A percentile compares a stretch with the other conserved stretches of the same genome.
phyloP scores from a whole-genome alignment of 2,888 invertebrate genomes.

The Hoplodrina ambigua region DNA sequence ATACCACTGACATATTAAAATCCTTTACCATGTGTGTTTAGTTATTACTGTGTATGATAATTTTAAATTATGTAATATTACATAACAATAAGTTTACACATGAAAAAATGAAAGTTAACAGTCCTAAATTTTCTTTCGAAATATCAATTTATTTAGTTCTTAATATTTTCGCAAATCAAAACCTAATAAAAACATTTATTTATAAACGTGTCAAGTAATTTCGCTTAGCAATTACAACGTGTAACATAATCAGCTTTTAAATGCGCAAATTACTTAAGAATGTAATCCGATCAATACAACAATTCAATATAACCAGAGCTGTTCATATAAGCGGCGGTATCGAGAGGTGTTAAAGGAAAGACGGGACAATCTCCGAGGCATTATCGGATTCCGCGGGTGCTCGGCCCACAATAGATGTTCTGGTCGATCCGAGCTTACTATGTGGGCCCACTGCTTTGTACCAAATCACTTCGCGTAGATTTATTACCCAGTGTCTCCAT shows the following conservation, averaged over 20 bases:
- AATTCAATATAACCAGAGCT: constrained; percentile 70
- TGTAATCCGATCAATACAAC: constrained; percentile 64
- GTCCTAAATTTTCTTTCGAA: too few species aligned
- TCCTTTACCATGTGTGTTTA: constrained; percentile 71
- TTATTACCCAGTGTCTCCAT: constrained; percentile 86
- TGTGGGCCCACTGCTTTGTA: constrained; percentile 88
- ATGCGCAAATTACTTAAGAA: constrained; percentile 31
- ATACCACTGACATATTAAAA: constrained; percentile 85
- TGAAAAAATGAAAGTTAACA: not conserved
- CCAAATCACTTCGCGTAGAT: constrained; percentile 89
- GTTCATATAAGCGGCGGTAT: constrained; percentile 75
- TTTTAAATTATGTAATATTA: not conserved
- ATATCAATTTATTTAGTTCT: not conserved
- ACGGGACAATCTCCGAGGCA: constrained; percentile 88
- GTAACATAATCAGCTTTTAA: not conserved
- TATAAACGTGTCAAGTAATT: not conserved
- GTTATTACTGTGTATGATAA: constrained; percentile 57
- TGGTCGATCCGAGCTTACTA: constrained; percentile 86
- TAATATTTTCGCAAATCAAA: not conserved
- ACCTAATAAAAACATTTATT: too few species aligned
- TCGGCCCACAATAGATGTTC: constrained; percentile 87
- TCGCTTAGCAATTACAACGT: not conserved
- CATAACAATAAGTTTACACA: not conserved
- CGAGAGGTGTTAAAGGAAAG: constrained; percentile 87
- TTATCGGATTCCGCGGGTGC: constrained; percentile 89